phyloP scores from a whole-genome alignment of 2,888 invertebrate genomes.

The Troilus luridus region DNA sequence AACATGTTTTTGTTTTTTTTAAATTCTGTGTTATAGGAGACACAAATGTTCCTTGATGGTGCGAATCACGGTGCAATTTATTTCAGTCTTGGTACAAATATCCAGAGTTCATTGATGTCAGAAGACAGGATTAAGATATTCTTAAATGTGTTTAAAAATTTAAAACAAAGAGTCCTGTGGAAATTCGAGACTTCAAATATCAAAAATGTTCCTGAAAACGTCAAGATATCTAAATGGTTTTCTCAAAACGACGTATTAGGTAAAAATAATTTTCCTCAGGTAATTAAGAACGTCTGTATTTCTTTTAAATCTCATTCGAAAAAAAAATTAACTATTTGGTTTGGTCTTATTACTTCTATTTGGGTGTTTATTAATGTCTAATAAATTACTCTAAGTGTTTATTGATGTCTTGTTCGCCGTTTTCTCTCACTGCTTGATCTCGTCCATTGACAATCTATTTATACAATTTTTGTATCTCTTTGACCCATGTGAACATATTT shows the following conservation, averaged over 20 bases:
- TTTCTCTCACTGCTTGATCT: no score
- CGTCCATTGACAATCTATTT: no score
- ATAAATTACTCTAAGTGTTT: no score
- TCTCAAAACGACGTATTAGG: constrained; percentile 17
- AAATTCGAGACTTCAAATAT: not conserved
- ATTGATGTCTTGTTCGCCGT: no score
- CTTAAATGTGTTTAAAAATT: not conserved
- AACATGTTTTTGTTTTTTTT: no score
- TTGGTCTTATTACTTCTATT: not conserved
- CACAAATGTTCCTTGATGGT: constrained; percentile 70
- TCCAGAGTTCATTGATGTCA: not conserved
- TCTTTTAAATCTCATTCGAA: not conserved
- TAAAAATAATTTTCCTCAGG: not conserved
- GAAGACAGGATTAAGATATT: not conserved
- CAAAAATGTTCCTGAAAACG: not conserved
- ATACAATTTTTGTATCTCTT: no score
- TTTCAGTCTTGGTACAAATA: constrained; percentile 71
- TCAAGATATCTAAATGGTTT: not conserved
- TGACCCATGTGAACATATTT: no score
- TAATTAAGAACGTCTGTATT: not conserved
- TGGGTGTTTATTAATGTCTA: no score
- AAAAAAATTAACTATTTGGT: not conserved
- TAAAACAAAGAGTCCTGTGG: not conserved
- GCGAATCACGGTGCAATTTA: constrained; percentile 71
- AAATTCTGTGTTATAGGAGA: constrained; percentile 67